Evolutionary conservation across 2,113 vertebrate species (phyloP).

Genomic region (Corythornis madagascariensis): DNA sequence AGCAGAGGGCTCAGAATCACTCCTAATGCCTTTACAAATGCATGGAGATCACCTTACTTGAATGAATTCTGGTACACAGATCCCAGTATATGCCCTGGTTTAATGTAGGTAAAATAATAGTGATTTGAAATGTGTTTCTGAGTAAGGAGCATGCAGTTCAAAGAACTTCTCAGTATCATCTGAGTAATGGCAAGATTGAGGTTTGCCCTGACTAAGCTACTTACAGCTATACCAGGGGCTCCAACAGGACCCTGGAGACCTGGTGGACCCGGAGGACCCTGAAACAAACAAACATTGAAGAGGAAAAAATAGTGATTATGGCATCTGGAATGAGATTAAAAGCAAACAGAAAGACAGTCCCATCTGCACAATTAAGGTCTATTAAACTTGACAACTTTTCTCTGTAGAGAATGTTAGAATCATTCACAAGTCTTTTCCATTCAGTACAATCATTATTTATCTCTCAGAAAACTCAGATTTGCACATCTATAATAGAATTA

Average conservation of each 20-base stretch:
- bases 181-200: not conserved
- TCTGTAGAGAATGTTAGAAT: not conserved
- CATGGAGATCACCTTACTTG: not conserved
- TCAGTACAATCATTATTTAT: not conserved
- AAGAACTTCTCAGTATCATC: not conserved
- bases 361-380: not conserved
- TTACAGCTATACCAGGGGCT: slow-evolving; percentile 94
- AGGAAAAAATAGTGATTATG: slow-evolving; percentile 11
- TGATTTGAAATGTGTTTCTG: not conserved
- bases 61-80: not conserved
- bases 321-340: not conserved
- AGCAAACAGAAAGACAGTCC: not conserved
- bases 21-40: not conserved
- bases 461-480: not conserved
- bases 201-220: slow-evolving; percentile 57
- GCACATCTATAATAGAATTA: not conserved
- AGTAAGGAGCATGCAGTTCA: not conserved
- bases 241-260: slow-evolving; percentile 95
- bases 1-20: not conserved
- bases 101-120: not conserved
- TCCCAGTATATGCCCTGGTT: not conserved
- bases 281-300: slow-evolving; percentile 27
- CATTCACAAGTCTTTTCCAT: not conserved
- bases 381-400: not conserved
- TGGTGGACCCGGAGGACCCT: slow-evolving; percentile 94